These are phyloP conservation scores for Aplodontia rufa DNA, from an alignment of 2,113 vertebrate species.

Conservation along the genomic window DNA sequence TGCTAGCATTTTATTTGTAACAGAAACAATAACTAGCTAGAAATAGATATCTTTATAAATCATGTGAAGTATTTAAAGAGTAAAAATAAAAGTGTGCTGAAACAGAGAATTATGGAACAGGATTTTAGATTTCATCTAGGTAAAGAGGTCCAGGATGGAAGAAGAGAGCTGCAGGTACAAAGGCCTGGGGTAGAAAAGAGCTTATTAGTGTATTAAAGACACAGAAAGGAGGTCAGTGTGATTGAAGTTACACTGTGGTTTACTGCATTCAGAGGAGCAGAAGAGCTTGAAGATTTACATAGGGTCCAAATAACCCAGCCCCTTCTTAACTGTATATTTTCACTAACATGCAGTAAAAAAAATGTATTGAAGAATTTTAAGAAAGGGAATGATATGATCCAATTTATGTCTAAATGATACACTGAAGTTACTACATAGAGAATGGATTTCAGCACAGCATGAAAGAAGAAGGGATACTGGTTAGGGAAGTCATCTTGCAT, in stretches of 20 bases:
- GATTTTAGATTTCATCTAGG: neutral
- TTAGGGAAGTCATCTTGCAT: neutral
- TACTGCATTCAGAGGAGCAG: too few species aligned
- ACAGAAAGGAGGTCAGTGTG: neutral
- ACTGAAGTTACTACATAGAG: neutral
- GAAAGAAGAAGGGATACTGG: neutral
- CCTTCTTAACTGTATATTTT: neutral
- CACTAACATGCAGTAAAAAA: neutral
- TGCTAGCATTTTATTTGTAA: conserved; percentile 7
- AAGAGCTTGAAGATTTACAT: neutral
- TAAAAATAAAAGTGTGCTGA: neutral
- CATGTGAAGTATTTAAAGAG: neutral
- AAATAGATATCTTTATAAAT: neutral
- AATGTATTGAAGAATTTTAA: conserved; percentile 2
- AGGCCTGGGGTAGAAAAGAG: neutral
- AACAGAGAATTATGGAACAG: neutral
- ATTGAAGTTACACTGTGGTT: too few species aligned
- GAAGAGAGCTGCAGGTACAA: neutral
- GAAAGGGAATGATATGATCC: neutral
- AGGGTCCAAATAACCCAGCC: neutral
- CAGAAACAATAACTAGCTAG: neutral
- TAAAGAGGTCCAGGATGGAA: neutral
- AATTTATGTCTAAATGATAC: neutral
- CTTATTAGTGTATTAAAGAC: neutral
- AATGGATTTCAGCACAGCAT: neutral